Evolutionary conservation across 1,140 invertebrate genomes (phyloP).

Genomic region (Magallana angulata): DNA sequence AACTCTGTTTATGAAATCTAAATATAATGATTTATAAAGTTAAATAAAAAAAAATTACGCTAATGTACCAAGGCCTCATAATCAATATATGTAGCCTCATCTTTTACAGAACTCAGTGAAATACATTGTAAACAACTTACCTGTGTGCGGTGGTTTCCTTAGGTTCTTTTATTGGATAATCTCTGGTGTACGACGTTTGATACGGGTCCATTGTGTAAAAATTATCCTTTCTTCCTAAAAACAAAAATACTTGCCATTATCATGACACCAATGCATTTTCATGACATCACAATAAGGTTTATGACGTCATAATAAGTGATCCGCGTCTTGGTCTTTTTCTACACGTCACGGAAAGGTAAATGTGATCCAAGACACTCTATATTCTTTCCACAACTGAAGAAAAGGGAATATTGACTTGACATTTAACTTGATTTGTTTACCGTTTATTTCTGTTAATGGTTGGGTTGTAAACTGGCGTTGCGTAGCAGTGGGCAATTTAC

Average conservation of each 20-base stretch:
- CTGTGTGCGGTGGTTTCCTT: slow-evolving; percentile 57
- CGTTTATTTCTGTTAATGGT: neutral
- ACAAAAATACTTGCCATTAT: neutral
- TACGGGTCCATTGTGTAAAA: slow-evolving; percentile 56
- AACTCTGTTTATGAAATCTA: too few species aligned
- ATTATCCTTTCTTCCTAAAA: slow-evolving; percentile 24
- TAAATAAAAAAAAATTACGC: too few species aligned
- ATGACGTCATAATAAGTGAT: neutral
- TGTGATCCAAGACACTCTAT: too few species aligned
- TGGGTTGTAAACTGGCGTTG: neutral
- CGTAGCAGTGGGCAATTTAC: neutral
- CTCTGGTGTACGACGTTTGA: slow-evolving; percentile 66
- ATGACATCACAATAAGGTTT: neutral
- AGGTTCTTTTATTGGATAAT: slow-evolving; percentile 64
- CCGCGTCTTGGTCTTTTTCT: neutral
- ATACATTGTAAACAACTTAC: slow-evolving; percentile 54
- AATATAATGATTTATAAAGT: too few species aligned
- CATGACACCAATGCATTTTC: slow-evolving; percentile 10
- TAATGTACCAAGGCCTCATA: too few species aligned
- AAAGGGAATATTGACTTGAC: too few species aligned
- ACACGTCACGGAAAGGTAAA: too few species aligned
- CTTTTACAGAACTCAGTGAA: too few species aligned
- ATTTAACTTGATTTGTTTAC: neutral
- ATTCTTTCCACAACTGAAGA: too few species aligned
- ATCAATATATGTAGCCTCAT: too few species aligned